Base-by-base conservation (phyloP, 2,888 invertebrate species). In the Cataglyphis altisquamis region DNA sequence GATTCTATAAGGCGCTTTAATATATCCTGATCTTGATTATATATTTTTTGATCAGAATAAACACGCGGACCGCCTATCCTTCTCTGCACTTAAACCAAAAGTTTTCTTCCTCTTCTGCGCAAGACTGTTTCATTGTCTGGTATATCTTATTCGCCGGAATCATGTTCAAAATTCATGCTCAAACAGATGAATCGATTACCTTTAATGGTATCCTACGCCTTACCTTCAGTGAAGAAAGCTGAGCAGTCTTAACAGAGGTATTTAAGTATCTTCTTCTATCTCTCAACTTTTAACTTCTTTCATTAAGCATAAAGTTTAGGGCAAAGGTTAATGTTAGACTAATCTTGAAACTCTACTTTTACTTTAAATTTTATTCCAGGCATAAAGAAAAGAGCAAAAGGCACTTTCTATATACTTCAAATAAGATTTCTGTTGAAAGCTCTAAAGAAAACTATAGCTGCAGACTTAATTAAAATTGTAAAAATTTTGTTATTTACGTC, bases 271-370 rank as follows among this genome's bases (percentile, higher is more conserved):
- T 68, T 32, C 29, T 41, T 57, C 15, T 68, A 48, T 21, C 73
- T 36, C 52, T 74, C 25, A 52, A 64, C 6, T 67, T 29, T 21
- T 18, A 57, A 32, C 68, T 21, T 68, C 21, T 78, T 68, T 41
- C 66, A n/a, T 68, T 67, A 5, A 41, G n/a, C 32, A 57, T 41
- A 8, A 67, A 77, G 55, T 68, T 68, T 78, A 68, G 12, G 4
- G 8, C 21, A 57, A 41, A 57, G 32, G 32, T 41, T 66, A 64
- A 64, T 8, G 36, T 48, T 64, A 75, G 55, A 29, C 18, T 57
- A 60, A 78, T 78, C 41, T 78, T 68, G 15, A 1, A 41, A 41
- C 36, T 29, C 29, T 29, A 15, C n/a, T 12, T 29, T 55, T 25
- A 39, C 39, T 66, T 18, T 39, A 55, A 77, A 77, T 15, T 77